Evolutionary conservation across 2,888 invertebrate genomes (phyloP), one percentile per base, ranked within the genome.

Genomic region (Priocnemis perturbator): DNA sequence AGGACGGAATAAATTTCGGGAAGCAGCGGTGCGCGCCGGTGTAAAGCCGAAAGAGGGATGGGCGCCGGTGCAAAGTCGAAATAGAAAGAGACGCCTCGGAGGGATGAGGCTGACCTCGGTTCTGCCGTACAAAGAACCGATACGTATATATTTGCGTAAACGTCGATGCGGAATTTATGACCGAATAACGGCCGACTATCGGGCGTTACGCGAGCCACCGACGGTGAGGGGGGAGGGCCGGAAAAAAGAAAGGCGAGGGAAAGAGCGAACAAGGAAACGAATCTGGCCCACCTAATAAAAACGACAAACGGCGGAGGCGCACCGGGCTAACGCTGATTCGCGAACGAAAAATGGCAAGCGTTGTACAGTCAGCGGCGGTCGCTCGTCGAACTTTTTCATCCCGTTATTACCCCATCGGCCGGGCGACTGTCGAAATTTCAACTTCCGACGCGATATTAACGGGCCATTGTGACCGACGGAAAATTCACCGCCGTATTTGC

Each of bases 161-260:
- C 75, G 71, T 72, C 77, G 77, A 79, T 79, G 79, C 76, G 67
- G 73, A 81, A 83, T 85, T 81, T 84, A 83, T 82, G 79, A 79
- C 71, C 69, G 80, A 78, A 84, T 83, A 83, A 84, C 37, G 81
- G 74, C 73, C 76, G 62, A 67, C 73, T 74, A 81, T 79, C 79
- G 78, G 78, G 80, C 58, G 69, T 66, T 74, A 61, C 66, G 70
- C 69, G 37, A 37, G 37, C 37, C 37, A 11, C 37, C 14, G 37
- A 1, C 37, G 11, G 64, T 61, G 45, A 19, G 58, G 58, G 59
- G 37, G 63, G 61, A 58, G 45, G 30, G 55, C 59, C 21, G 2
- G 26, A 11, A 15, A 57, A 64, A 52, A 19, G 44, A 37, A 50
- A 62, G 30, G 19, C 23, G 0, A 17, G 9, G 48, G 48, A 23